Conservation (phyloP, 2,797 vertebrate species). For the Crocidura indochinensis region DNA sequence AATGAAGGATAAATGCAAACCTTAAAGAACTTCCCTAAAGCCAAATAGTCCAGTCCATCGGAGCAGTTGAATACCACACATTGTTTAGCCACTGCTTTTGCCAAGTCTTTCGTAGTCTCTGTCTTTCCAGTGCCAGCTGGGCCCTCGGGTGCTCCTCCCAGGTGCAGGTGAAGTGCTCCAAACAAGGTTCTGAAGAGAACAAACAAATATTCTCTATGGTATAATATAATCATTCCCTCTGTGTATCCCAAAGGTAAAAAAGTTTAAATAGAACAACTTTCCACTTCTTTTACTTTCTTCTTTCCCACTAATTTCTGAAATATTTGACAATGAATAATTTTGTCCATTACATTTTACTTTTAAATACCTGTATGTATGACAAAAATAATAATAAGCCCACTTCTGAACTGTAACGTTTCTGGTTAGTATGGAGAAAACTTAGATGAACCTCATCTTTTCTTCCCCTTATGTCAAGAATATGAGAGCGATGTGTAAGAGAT, state of each 20-base stretch:
- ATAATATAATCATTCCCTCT: background rate
- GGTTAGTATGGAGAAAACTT: conserved; percentile 13
- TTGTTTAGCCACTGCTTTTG: conserved; percentile 97
- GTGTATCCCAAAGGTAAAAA: background rate
- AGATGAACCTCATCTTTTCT: background rate
- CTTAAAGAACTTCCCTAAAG: conserved; percentile 97
- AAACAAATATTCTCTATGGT: background rate
- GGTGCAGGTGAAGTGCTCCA: conserved; percentile 94
- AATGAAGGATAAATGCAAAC: conserved; percentile 83
- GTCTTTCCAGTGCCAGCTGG: conserved; percentile 97
- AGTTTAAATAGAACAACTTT: background rate
- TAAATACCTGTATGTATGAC: background rate
- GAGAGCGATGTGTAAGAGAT: background rate
- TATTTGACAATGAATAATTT: background rate
- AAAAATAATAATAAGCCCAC: conserved; percentile 28
- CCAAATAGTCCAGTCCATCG: conserved; percentile 96
- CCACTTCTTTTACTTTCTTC: conserved; percentile 18
- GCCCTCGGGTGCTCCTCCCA: conserved; percentile 96
- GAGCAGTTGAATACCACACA: conserved; percentile 98
- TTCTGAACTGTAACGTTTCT: conserved; percentile 14
- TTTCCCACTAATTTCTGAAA: background rate
- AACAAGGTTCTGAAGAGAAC: conserved; percentile 93
- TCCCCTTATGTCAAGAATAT: background rate
- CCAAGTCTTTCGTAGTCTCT: conserved; percentile 96
- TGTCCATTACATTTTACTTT: conserved; percentile 18